A percentile compares a stretch with the other conserved stretches of the same genome.
phyloP scores from a whole-genome alignment of 64 coral and sea anemone genomes.

The Dendrophyllia cribrosa region DNA sequence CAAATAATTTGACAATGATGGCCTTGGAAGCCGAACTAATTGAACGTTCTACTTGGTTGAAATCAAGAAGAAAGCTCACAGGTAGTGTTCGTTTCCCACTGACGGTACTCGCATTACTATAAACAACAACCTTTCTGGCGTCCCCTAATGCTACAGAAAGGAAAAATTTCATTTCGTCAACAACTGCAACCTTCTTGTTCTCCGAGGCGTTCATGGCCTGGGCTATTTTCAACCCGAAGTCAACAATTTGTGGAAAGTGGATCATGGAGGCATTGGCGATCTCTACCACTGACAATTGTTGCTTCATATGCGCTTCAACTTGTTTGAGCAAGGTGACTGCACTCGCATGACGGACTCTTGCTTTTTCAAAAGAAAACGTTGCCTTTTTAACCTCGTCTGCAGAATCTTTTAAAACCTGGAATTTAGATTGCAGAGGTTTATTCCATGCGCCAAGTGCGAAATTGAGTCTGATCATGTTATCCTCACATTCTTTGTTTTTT shows the following conservation, averaged over 20 bases:
- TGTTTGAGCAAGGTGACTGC: background rate
- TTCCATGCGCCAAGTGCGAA: background rate
- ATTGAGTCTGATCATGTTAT: background rate
- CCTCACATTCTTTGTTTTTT: slow-evolving; percentile 1
- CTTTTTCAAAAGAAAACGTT: slow-evolving; percentile 9
- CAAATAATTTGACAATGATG: background rate
- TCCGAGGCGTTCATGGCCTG: background rate
- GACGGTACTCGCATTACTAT: background rate
- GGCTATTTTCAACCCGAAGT: slow-evolving; percentile 5
- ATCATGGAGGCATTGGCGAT: slow-evolving; percentile 30
- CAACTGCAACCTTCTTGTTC: background rate
- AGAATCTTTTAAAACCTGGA: background rate
- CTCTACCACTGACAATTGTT: slow-evolving; percentile 10
- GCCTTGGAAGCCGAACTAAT: background rate
- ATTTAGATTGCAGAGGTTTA: slow-evolving; percentile 9
- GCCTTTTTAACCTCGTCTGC: background rate
- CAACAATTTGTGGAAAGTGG: slow-evolving; percentile 3
- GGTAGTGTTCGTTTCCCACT: background rate
- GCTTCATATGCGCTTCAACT: slow-evolving; percentile 9
- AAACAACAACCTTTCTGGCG: background rate
- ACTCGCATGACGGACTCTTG: background rate
- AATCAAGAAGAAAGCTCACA: slow-evolving; percentile 10
- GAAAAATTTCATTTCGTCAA: background rate
- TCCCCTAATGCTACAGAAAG: background rate
- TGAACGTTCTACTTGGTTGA: slow-evolving; percentile 17